Percentiles rank a stretch among this genome's conserved stretches.
These are phyloP conservation scores for Phymastichus coffea DNA, from an alignment of 1,140 invertebrate species.

Conservation along the genomic window DNA sequence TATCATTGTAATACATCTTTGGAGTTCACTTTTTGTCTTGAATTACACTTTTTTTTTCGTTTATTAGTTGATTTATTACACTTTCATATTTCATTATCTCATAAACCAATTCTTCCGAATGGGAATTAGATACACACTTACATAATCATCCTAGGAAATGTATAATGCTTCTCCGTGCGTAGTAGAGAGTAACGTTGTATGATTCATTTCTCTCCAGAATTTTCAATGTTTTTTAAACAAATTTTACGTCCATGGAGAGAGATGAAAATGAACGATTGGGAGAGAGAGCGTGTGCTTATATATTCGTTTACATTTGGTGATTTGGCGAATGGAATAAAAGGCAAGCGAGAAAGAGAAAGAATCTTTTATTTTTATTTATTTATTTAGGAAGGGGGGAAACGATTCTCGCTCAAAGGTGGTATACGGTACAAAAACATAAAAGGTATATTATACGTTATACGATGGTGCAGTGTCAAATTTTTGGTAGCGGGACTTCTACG, in stretches of 20 bases:
- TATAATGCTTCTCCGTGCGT: conserved; percentile 20
- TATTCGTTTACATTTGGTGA: conserved; percentile 41
- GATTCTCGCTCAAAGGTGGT: conserved; percentile 42
- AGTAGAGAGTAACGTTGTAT: conserved; percentile 16
- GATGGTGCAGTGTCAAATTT: conserved; percentile 58
- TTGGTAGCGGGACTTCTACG: conserved; percentile 58
- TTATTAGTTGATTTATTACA: not conserved
- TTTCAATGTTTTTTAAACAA: not conserved
- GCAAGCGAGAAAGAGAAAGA: conserved; percentile 26
- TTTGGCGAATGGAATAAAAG: conserved; percentile 51
- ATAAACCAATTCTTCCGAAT: no score
- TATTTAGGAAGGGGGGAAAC: conserved; percentile 10
- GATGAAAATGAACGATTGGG: no score
- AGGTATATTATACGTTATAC: conserved; percentile 47
- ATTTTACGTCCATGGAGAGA: no score
- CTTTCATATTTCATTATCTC: not conserved
- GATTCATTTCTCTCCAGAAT: conserved; percentile 7
- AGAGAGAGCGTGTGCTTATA: conserved; percentile 1
- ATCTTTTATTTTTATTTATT: no score
- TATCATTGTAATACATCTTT: no score
- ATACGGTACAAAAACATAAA: conserved; percentile 44
- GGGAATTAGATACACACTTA: no score
- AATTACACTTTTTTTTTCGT: not conserved
- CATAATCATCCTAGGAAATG: no score
- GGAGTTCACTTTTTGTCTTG: not conserved